phyloP scores from a whole-genome alignment of 2,888 invertebrate species.

The Heliconius charithonia region DNA sequence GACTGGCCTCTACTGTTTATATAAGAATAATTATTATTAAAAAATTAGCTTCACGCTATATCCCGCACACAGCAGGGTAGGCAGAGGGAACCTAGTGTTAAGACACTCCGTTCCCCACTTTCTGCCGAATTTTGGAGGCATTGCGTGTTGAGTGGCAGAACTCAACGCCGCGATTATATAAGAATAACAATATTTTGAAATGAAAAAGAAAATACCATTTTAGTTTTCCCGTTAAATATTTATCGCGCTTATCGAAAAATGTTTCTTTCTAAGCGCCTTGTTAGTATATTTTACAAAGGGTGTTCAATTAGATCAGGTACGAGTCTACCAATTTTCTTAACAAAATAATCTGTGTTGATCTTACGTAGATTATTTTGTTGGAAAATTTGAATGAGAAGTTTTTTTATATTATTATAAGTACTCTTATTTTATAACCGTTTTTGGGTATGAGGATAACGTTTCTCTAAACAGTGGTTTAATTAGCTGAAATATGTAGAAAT shows the following conservation, averaged over 20 bases:
- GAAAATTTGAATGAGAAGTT: constrained; percentile 37
- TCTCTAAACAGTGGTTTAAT: neutral
- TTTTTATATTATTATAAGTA: constrained; percentile 29
- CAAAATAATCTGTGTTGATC: constrained; percentile 42
- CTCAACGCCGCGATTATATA: too few relatives aligned
- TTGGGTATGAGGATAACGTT: neutral
- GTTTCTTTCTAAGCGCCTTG: neutral
- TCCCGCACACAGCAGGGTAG: too few relatives aligned
- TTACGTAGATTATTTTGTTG: constrained; percentile 41
- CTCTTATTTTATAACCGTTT: constrained; percentile 23
- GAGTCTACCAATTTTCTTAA: constrained; percentile 34
- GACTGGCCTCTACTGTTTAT: too few relatives aligned
- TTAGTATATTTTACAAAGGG: constrained; percentile 18
- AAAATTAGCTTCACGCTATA: too few relatives aligned
- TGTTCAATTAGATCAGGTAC: constrained; percentile 17
- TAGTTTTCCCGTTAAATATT: constrained; percentile 3
- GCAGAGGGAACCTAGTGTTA: too few relatives aligned
- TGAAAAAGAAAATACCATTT: neutral
- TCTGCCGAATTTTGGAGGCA: too few relatives aligned
- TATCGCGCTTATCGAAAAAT: constrained; percentile 8
- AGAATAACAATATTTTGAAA: too few relatives aligned
- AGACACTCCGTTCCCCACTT: too few relatives aligned
- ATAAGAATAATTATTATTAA: too few relatives aligned
- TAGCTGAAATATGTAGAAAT: neutral
- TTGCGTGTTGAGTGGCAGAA: too few relatives aligned